Percentiles rank a stretch among this genome's conserved stretches.
Evolutionary conservation across 2,113 vertebrate species (phyloP).

Genomic region (Elaphurus davidianus): DNA sequence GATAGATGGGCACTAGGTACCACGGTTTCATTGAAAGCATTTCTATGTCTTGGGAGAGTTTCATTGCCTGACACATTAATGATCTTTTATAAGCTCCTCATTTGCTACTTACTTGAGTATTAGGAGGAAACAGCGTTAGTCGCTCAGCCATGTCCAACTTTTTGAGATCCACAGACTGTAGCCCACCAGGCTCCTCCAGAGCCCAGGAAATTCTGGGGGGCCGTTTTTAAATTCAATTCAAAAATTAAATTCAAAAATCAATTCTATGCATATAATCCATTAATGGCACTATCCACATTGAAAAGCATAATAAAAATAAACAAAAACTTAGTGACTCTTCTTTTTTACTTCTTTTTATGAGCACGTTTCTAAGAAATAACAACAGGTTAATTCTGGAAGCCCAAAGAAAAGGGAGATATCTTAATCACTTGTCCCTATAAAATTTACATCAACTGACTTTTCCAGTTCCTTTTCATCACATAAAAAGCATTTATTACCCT

Average conservation of each 20-base stretch:
- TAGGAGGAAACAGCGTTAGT: neutral
- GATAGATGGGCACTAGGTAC: neutral
- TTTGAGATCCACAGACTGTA: neutral
- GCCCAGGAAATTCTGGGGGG: neutral
- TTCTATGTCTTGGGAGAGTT: neutral
- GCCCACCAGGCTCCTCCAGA: neutral
- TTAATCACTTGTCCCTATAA: neutral
- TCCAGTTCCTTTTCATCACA: neutral
- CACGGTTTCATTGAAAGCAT: neutral
- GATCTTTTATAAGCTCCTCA: neutral
- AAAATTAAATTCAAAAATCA: neutral
- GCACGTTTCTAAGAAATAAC: neutral
- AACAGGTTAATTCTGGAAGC: neutral
- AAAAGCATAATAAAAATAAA: neutral
- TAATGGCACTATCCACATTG: neutral
- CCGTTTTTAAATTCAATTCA: neutral
- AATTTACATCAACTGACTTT: neutral
- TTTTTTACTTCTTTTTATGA: neutral
- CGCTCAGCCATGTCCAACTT: neutral
- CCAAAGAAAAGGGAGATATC: neutral
- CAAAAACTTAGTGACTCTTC: neutral
- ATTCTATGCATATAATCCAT: neutral
- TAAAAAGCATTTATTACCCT: neutral
- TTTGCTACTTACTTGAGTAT: neutral
- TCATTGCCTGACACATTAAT: neutral